phyloP scores from a whole-genome alignment of 2,888 invertebrate genomes.

The Thysanoteuthis rhombus region DNA sequence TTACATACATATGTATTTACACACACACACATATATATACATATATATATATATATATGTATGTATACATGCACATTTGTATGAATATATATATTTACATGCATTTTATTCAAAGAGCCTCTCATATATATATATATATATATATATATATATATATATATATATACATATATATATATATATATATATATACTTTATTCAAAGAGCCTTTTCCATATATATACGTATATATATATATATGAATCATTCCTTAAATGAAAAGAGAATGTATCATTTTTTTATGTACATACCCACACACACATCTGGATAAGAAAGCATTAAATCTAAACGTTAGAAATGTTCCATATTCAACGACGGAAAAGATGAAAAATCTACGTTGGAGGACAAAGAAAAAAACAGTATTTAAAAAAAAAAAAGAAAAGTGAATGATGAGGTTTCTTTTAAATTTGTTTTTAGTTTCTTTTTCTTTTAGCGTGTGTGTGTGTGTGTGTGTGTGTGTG shows the following conservation, averaged over 20 bases:
- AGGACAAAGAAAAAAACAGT: constrained; percentile 19
- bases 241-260: background rate
- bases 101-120: no score
- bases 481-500: background rate
- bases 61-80: background rate
- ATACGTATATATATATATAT: background rate
- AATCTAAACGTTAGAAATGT: background rate
- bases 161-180: background rate
- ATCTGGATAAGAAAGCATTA: background rate
- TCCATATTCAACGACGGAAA: background rate
- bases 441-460: background rate
- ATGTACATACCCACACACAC: background rate
- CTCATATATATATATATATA: background rate
- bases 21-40: background rate
- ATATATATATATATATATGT: background rate
- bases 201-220: no score
- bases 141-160: background rate
- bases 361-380: background rate
- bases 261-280: background rate
- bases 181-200: no score
- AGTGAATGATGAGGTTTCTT: background rate
- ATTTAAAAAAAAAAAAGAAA: no score
- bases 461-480: background rate
- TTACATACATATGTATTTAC: background rate
- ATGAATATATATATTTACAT: background rate